phyloP scores from a whole-genome alignment of 1,140 invertebrate genomes.

The Ips nitidus region DNA sequence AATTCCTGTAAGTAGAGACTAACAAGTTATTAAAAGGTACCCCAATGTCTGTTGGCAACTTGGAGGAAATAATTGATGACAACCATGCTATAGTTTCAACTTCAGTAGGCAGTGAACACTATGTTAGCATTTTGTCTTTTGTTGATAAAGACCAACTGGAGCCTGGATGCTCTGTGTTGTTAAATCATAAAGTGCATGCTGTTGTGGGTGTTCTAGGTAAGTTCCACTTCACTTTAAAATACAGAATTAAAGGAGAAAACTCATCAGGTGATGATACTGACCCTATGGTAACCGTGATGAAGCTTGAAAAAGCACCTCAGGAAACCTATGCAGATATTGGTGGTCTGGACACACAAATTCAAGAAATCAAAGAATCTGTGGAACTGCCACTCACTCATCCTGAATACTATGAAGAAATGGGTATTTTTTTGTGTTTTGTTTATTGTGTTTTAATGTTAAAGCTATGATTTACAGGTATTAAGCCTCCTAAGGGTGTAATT shows the following conservation, averaged over 20 bases:
- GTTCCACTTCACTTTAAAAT: not conserved
- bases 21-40: slow-evolving; percentile 66
- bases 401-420: slow-evolving; percentile 99
- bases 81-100: slow-evolving; percentile 99
- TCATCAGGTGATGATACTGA: slow-evolving; percentile 94
- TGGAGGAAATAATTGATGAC: slow-evolving; percentile 99
- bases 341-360: slow-evolving; percentile 98
- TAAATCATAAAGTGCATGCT: slow-evolving; percentile 99
- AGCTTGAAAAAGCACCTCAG: slow-evolving; percentile 98
- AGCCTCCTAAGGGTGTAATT: slow-evolving; percentile 99
- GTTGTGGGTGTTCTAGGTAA: slow-evolving; percentile 89
- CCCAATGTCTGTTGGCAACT: slow-evolving; percentile 99
- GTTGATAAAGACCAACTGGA: slow-evolving; percentile 99
- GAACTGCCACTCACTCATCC: slow-evolving; percentile 98
- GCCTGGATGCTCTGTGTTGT: slow-evolving; percentile 96
- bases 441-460: slow-evolving; percentile 15
- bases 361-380: slow-evolving; percentile 99
- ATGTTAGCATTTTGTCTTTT: slow-evolving; percentile 98
- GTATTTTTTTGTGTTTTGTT: slow-evolving; percentile 49
- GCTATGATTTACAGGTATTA: slow-evolving; percentile 62
- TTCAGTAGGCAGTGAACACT: slow-evolving; percentile 99
- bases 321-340: slow-evolving; percentile 99
- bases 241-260: too few relatives aligned
- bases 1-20: not conserved
- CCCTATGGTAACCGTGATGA: slow-evolving; percentile 99